Base-by-base conservation (phyloP, 2,888 invertebrate genomes). In the Plebejus argus region DNA sequence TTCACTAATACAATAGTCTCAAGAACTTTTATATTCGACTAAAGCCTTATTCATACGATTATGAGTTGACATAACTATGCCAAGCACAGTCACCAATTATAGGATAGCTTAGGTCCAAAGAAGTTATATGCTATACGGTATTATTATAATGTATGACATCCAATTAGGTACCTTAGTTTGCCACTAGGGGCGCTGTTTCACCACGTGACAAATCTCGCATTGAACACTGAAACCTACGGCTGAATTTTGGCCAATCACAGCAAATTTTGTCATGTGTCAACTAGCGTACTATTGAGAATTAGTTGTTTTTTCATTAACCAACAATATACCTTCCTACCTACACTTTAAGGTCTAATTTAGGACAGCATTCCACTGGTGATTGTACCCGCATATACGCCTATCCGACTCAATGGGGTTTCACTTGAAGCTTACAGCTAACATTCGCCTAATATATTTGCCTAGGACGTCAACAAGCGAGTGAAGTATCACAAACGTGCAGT, bases 401-500 rank as follows among this genome's bases (percentile, higher is more conserved):
- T 74, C 81, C 77, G 78, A 81, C 80, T 83, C 79, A 82, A 86
- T 89, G 93, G 92, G 91, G 92, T 92, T 91, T 89, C 45, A 91
- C 85, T 23, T 74, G n/a, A 49, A 49, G 85, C 90, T 90, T 92
- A 92, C 84, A 83, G 85, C 81, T 83, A 92, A 90, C 85, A 91
- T 90, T 92, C 86, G 84, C 88, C 93, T 93, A 93, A 89, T 92
- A 93, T 90, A 93, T 90, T 83, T 91, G 86, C 88, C 93, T 93
- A 93, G 90, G 90, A 91, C 91, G 93, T 92, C 90, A 91, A 91
- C 89, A 91, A 93, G 91, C 91, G 88, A 89, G 88, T 89, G 80
- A 77, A 77, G 85, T 93, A 93, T 92, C 92, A 93, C 91, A 92
- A 89, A 88, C 87, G 91, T 92, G 91, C 90, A 90, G 87, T 91